phyloP scores from a whole-genome alignment of 1,140 invertebrate genomes.

The Potamilus streckersoni region DNA sequence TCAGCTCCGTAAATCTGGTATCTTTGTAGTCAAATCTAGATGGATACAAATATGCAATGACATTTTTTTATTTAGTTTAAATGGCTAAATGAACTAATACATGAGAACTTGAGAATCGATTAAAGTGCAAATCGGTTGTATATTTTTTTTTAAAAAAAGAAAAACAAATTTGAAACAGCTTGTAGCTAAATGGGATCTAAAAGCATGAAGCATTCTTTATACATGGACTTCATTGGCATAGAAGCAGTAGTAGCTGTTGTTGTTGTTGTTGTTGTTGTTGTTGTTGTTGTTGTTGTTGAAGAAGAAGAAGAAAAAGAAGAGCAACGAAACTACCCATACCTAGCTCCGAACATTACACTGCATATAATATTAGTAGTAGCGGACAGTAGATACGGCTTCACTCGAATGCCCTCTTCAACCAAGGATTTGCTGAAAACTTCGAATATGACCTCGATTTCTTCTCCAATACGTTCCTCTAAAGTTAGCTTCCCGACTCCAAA shows the following conservation, averaged over 20 bases:
- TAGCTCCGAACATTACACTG: slow-evolving; percentile 52
- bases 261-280: not conserved
- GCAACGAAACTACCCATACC: slow-evolving; percentile 22
- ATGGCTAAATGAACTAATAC: too few species aligned
- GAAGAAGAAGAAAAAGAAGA: slow-evolving; percentile 1
- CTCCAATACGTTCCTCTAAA: slow-evolving; percentile 46
- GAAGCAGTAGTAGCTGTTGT: not conserved
- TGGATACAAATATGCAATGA: too few species aligned
- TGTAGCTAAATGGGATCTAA: not conserved
- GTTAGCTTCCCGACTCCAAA: slow-evolving; percentile 78
- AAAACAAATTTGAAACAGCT: too few species aligned
- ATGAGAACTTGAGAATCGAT: too few species aligned
- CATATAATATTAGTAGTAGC: slow-evolving; percentile 54
- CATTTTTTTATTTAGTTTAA: too few species aligned
- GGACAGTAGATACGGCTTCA: slow-evolving; percentile 40
- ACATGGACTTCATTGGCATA: not conserved
- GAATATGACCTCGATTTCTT: slow-evolving; percentile 42
- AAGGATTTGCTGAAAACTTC: slow-evolving; percentile 23
- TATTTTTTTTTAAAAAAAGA: too few species aligned
- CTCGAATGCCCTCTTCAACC: slow-evolving; percentile 28
- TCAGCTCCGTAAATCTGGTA: slow-evolving; percentile 36
- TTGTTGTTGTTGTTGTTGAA: not conserved
- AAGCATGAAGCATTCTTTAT: not conserved
- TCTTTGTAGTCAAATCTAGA: slow-evolving; percentile 46
- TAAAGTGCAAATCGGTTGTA: too few species aligned